Evolutionary conservation across 2,113 vertebrate species (phyloP), one percentile per base, ranked within the genome.

Genomic region (Sinosuthora webbiana): DNA sequence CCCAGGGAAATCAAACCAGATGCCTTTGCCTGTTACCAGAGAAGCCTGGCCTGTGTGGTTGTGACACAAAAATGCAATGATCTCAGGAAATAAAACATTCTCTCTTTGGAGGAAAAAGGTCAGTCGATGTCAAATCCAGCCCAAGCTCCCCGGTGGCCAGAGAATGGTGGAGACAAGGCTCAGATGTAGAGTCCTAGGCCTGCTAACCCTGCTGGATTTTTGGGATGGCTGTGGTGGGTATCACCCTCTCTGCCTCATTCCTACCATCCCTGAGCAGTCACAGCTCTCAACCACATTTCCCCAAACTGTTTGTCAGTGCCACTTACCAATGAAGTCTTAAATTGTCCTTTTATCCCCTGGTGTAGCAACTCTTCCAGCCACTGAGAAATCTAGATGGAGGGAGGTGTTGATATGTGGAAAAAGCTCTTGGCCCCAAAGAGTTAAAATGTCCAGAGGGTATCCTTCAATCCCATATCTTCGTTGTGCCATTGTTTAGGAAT

Each of bases 1-100:
- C 50, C 83, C 2, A 24, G 56, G 47, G 83, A 94, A 95, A 75
- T 47, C 65, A 88, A 91, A 89, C 68, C 83, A 91, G 57, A 52
- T 81, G 91, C 68, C 35, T 86, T 67, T 82, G 62, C 57, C 74
- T 73, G 87, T 85, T 37, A 49, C n/a, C 68, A 77, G 74, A 83
- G 52, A 25, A 81, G 39, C 28, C 53, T n/a, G 73, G 44, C 8
- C 59, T 41, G 5, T n/a, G 83, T 0, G 25, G n/a, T 18, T 89
- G 74, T 70, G 92, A 77, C 68, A 80, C n/a, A 44, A 35, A 82
- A 80, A 55, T 11, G 3, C 41, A 73, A 24, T 8, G 19, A 65
- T 28, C 76, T 92, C 76, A 21, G 63, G 62, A 89, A 94, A 76
- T 56, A 83, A 89, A 93, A 65, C 24, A 23, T 68, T 68, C n/a